These are phyloP conservation scores for Polietes domitor DNA, from an alignment of 2,888 invertebrate genomes.

Conservation along the genomic window DNA sequence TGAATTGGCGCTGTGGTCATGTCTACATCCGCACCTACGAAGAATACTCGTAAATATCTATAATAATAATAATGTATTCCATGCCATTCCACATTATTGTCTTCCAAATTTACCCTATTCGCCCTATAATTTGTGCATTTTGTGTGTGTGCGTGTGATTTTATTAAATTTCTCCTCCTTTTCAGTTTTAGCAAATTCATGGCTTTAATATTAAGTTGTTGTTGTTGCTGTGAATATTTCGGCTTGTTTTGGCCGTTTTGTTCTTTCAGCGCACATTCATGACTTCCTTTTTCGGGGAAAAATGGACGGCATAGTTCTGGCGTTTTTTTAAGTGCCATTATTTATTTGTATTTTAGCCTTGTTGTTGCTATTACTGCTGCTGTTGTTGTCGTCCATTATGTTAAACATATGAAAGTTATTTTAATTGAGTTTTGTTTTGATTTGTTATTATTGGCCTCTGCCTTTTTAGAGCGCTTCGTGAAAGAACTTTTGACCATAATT, in stretches of 20 bases:
- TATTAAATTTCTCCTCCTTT: background rate
- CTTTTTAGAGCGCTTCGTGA: background rate
- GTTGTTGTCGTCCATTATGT: background rate
- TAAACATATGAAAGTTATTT: background rate
- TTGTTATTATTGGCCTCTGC: background rate
- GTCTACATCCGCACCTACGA: background rate
- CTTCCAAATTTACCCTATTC: background rate
- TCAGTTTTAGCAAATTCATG: background rate
- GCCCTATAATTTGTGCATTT: background rate
- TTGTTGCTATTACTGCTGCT: background rate
- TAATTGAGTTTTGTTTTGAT: background rate
- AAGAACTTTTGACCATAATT: conserved; percentile 5
- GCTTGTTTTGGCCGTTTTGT: no score
- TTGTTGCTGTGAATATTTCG: background rate
- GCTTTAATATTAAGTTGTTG: background rate
- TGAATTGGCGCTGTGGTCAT: background rate
- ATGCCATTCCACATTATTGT: background rate
- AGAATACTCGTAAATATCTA: no score
- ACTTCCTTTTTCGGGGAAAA: background rate
- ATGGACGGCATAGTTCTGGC: background rate
- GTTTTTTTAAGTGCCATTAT: background rate
- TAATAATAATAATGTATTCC: background rate
- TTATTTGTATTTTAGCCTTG: background rate
- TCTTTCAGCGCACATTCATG: no score
- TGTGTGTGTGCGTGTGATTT: background rate